Percentiles rank a stretch among this genome's conserved stretches.
phyloP scores from a whole-genome alignment of 2,113 vertebrate genomes.

The Myotis yumanensis region DNA sequence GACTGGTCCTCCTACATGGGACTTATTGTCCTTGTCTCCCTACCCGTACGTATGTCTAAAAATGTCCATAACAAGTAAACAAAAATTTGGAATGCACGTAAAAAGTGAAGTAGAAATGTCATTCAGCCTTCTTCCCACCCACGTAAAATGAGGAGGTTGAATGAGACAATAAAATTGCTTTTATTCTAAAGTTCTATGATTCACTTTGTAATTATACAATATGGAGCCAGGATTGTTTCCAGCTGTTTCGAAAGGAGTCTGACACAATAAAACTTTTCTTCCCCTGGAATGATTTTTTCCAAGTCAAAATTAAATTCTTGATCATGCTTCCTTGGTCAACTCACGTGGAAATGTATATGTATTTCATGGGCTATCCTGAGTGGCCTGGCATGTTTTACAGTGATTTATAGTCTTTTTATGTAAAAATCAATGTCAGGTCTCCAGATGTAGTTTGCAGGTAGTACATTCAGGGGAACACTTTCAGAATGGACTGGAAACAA shows the following conservation, averaged over 20 bases:
- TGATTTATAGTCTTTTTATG: slow-evolving; percentile 28
- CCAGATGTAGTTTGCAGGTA: slow-evolving; percentile 3
- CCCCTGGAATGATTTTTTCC: slow-evolving; percentile 24
- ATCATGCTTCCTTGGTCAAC: neutral
- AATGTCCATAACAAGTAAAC: neutral
- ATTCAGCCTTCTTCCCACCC: neutral
- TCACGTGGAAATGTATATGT: neutral
- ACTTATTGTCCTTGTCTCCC: neutral
- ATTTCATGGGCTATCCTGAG: neutral
- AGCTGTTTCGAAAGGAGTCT: neutral
- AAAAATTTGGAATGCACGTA: neutral
- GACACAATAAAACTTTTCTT: neutral
- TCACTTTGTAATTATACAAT: neutral
- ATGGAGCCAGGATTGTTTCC: neutral
- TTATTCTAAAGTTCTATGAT: neutral
- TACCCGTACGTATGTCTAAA: neutral
- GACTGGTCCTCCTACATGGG: neutral
- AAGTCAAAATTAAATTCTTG: neutral
- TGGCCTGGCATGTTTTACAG: neutral
- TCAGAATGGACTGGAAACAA: neutral
- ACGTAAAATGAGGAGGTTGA: neutral
- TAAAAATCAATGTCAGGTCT: slow-evolving; percentile 31
- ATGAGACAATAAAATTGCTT: neutral
- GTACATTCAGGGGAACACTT: neutral
- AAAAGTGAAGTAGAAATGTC: neutral